Evolutionary conservation across 2,797 vertebrate genomes (phyloP), one percentile per base, ranked within the genome.

Genomic region (Propithecus deckenii): DNA sequence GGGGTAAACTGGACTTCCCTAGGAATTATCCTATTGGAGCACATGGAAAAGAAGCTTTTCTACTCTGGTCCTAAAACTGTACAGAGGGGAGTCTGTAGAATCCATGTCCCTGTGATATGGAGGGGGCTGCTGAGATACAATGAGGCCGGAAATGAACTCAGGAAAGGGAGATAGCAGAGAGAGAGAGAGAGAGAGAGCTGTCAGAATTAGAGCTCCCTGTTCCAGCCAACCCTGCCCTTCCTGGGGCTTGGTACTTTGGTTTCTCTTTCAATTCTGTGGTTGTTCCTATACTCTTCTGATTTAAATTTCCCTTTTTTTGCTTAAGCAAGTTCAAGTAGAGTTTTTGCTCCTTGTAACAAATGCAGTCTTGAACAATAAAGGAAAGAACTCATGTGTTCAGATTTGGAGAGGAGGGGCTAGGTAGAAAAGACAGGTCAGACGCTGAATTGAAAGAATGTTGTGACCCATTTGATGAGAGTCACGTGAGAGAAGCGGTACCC

Each of bases 291-390:
- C n/a, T 57, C 3, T 89, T 83, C 79, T 76, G 48, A 91, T 50
- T 85, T 94, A 89, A 86, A 80, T 46, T 43, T 67, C 22, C 38
- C 1, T 35, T 43, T 75, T 57, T 80, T 50, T 50, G 9, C 41
- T 72, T 48, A 86, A 86, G 48, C 20, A 96, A 92, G 18, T 94
- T 91, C 81, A 92, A 69, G 7, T 67, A 86, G 30, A 43, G 30
- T 69, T 89, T 81, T 90, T 92, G 61, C 28, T 95, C 59, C 67
- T 88, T 76, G 5, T 75, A 75, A 89, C 32, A 50, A 91, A 20
- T 20, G n/a, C 3, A 48, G 11, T 48, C 79, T 85, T 95, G 15
- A 95, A 57, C 48, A 91, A 83, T 38, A 57, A 92, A 96, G 43
- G 55, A 38, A 65, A 92, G 28, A 96, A 55, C 63, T 80, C 9